Percentiles rank a stretch among this genome's conserved stretches.
Conservation (phyloP, 2,113 vertebrate genomes). For the Amphiprion ocellaris region DNA sequence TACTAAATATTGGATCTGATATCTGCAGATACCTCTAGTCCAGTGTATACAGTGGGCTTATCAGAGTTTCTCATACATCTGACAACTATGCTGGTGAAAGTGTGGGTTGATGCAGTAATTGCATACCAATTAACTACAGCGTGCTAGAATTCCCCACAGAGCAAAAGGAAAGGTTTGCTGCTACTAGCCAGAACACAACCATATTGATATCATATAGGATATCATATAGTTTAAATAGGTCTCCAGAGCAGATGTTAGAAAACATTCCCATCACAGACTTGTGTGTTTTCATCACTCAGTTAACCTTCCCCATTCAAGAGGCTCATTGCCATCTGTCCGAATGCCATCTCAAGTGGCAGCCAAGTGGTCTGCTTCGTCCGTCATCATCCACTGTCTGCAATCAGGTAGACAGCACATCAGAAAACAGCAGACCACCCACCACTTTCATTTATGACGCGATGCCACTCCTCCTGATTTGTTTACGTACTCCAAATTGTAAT, state of each 20-base stretch:
- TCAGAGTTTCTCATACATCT: no score
- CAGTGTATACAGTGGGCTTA: no score
- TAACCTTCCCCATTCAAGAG: constrained; percentile 53
- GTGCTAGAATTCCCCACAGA: not conserved
- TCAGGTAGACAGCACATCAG: constrained; percentile 62
- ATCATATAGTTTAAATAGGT: not conserved
- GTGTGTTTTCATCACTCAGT: constrained; percentile 52
- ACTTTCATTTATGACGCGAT: constrained; percentile 42
- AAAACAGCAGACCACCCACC: constrained; percentile 44
- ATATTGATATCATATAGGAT: not conserved
- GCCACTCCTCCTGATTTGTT: constrained; percentile 63
- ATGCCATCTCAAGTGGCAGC: constrained; percentile 51
- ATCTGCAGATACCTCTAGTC: no score
- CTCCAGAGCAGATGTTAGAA: no score
- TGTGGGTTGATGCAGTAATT: no score
- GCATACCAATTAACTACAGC: not conserved
- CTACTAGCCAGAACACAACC: not conserved
- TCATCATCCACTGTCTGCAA: constrained; percentile 58
- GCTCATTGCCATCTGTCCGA: constrained; percentile 61
- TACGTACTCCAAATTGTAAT: constrained; percentile 56
- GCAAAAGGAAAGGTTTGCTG: not conserved
- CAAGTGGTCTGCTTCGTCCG: constrained; percentile 40
- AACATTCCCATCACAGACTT: not conserved
- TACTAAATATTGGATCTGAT: no score
- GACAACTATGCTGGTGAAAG: no score